phyloP scores from a whole-genome alignment of 2,888 invertebrate genomes.

The Azorinus chamasolen region DNA sequence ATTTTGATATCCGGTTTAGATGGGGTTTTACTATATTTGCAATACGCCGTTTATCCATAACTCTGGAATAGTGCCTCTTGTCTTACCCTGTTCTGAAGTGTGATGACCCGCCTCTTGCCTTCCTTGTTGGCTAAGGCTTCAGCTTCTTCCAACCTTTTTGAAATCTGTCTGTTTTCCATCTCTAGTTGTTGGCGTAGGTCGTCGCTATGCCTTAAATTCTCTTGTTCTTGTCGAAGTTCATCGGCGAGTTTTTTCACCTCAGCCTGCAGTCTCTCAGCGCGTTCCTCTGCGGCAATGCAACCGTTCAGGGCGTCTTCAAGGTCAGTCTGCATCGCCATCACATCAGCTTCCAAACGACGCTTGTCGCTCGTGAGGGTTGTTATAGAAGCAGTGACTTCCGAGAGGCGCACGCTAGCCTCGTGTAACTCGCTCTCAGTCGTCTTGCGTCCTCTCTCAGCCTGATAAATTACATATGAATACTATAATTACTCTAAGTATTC shows the following conservation, averaged over 20 bases:
- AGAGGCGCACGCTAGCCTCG: slow-evolving; percentile 96
- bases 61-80: too few species aligned
- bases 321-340: slow-evolving; percentile 95
- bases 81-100: slow-evolving; percentile 84
- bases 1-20: too few species aligned
- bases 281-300: slow-evolving; percentile 81
- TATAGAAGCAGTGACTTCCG: slow-evolving; percentile 97
- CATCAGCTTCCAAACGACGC: slow-evolving; percentile 98
- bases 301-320: slow-evolving; percentile 94
- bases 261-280: slow-evolving; percentile 81
- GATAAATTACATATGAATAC: too few species aligned
- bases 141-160: slow-evolving; percentile 85
- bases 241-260: slow-evolving; percentile 79
- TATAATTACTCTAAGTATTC: too few species aligned
- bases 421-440: slow-evolving; percentile 90
- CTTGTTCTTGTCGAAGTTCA: slow-evolving; percentile 86
- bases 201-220: slow-evolving; percentile 86
- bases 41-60: too few species aligned
- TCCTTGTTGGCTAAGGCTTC: slow-evolving; percentile 85
- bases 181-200: slow-evolving; percentile 85
- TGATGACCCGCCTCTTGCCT: slow-evolving; percentile 86
- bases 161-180: slow-evolving; percentile 86
- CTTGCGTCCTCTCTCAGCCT: slow-evolving; percentile 86
- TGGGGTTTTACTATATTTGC: too few species aligned
- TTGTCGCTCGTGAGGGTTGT: slow-evolving; percentile 97